Conservation (phyloP, 2,888 invertebrate species). For the Acholoe squamosa region DNA sequence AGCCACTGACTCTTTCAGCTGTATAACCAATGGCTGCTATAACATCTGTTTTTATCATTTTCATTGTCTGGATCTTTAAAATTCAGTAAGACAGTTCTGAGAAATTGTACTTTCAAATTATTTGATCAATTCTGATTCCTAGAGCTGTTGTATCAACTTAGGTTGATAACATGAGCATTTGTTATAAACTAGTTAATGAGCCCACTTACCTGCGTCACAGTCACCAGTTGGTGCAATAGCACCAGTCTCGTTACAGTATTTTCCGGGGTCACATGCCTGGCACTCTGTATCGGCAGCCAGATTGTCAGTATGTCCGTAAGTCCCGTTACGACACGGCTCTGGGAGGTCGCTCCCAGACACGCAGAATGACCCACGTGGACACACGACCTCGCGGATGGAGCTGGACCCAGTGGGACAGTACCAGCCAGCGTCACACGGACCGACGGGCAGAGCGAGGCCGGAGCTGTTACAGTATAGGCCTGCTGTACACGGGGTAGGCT, state of each 20-base stretch:
- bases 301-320: constrained; percentile 74
- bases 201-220: constrained; percentile 75
- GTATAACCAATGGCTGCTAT: too few species aligned
- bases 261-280: constrained; percentile 77
- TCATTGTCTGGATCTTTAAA: constrained; percentile 75
- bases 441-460: constrained; percentile 75
- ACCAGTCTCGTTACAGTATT: constrained; percentile 76
- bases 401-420: constrained; percentile 77
- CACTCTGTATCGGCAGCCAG: constrained; percentile 74
- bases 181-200: background rate
- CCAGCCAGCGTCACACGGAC: constrained; percentile 78
- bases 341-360: constrained; percentile 71
- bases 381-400: constrained; percentile 63
- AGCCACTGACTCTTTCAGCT: constrained; percentile 76
- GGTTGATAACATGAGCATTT: background rate
- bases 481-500: constrained; percentile 76
- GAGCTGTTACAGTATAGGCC: constrained; percentile 78
- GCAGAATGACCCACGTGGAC: constrained; percentile 77
- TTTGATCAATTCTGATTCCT: background rate
- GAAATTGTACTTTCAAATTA: background rate
- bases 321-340: constrained; percentile 79
- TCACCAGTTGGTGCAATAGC: constrained; percentile 72
- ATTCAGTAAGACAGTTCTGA: too few species aligned
- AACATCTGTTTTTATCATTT: too few species aligned
- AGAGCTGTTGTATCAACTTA: background rate